These are phyloP conservation scores for Matsumurasca onukii DNA, from an alignment of 1,140 invertebrate species.

Conservation along the genomic window DNA sequence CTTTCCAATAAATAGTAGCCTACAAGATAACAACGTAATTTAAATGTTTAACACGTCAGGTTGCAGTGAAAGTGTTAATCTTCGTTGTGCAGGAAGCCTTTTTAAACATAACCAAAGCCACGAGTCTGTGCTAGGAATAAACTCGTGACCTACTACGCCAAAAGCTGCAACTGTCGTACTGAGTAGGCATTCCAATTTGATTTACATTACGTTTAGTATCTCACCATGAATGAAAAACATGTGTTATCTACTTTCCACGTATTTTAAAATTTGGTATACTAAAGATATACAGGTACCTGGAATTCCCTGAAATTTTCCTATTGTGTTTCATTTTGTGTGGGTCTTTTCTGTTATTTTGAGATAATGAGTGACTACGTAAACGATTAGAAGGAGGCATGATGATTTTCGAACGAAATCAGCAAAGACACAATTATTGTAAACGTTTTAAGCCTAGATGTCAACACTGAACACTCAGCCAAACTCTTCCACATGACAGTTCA, in stretches of 20 bases:
- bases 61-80: no score
- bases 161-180: neutral
- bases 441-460: no score
- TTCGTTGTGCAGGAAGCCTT: no score
- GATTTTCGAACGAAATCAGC: neutral
- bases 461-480: no score
- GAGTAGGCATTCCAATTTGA: neutral
- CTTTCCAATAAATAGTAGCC: no score
- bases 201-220: neutral
- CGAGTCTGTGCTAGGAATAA: no score
- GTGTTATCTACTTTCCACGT: neutral
- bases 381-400: conserved; percentile 32
- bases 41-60: no score
- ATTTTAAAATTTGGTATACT: conserved; percentile 4
- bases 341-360: conserved; percentile 29
- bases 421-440: no score
- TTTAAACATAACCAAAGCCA: no score
- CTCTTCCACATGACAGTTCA: no score
- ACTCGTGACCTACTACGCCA: no score
- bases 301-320: neutral
- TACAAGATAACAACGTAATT: no score
- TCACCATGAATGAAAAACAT: neutral
- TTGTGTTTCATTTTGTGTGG: conserved; percentile 16
- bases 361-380: conserved; percentile 29
- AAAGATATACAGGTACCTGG: conserved; percentile 20